phyloP scores from a whole-genome alignment of 2,797 vertebrate species.

The Eulemur rubriventer region DNA sequence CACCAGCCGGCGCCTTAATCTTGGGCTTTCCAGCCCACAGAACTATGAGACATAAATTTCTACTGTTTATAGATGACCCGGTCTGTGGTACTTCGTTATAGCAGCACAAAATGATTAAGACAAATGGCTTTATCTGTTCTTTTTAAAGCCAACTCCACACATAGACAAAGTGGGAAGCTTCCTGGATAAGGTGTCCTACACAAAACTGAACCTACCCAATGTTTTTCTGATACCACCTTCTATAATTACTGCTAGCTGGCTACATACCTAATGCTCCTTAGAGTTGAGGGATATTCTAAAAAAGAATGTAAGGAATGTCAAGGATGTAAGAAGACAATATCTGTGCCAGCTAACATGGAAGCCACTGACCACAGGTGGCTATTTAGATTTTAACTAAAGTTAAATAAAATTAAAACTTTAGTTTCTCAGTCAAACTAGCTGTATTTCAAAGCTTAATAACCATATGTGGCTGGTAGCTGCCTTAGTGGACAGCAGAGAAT shows the following conservation, averaged over 20 bases:
- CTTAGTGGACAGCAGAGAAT: neutral
- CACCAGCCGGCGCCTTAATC: neutral
- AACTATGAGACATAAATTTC: neutral
- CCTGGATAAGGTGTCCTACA: neutral
- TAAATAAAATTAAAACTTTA: neutral
- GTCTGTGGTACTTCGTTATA: neutral
- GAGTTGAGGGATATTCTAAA: neutral
- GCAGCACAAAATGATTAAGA: neutral
- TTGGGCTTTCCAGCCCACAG: neutral
- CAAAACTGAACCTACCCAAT: neutral
- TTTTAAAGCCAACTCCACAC: neutral
- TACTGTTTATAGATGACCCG: neutral
- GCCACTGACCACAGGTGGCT: neutral
- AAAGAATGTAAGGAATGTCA: neutral
- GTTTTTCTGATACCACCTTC: neutral
- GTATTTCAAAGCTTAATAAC: neutral
- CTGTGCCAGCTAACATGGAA: neutral
- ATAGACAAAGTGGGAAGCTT: neutral
- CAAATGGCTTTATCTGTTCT: neutral
- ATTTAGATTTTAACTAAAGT: slow-evolving; percentile 17
- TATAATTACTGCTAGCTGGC: neutral
- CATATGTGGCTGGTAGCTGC: neutral
- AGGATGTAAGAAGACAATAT: neutral
- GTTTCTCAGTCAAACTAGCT: neutral
- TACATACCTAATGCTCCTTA: neutral